These are phyloP conservation scores for Ceratina japonica DNA, from an alignment of 1,140 invertebrate species.

Conservation along the genomic window DNA sequence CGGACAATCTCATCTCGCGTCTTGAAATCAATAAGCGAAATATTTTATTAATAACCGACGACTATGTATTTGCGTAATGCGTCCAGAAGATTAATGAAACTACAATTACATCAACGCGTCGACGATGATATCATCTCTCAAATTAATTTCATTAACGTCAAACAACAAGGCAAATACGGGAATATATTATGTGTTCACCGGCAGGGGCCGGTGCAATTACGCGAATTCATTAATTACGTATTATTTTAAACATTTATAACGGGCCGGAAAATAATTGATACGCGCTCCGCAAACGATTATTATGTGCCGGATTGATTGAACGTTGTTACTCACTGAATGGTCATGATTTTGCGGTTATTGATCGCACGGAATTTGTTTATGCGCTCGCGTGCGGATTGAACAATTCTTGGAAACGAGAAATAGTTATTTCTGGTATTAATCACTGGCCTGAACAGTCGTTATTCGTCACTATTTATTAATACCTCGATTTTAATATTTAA, in stretches of 20 bases:
- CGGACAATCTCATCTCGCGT: not conserved
- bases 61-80: too few relatives aligned
- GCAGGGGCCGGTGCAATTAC: constrained; percentile 25
- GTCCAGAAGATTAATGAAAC: constrained; percentile 18
- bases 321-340: not conserved
- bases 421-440: too few relatives aligned
- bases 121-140: constrained; percentile 25
- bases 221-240: constrained; percentile 30
- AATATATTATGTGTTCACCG: constrained; percentile 28
- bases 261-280: constrained; percentile 38
- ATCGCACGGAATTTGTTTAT: not conserved
- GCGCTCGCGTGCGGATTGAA: too few relatives aligned
- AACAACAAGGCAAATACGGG: constrained; percentile 32
- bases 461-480: too few relatives aligned
- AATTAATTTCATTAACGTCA: constrained; percentile 46
- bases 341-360: not conserved
- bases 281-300: constrained; percentile 23
- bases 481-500: too few relatives aligned
- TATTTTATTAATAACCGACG: too few relatives aligned
- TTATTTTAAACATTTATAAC: constrained; percentile 42
- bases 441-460: too few relatives aligned
- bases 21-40: not conserved
- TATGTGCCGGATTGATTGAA: constrained; percentile 26
- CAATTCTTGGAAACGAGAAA: too few relatives aligned
- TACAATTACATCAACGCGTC: not conserved